phyloP scores from a whole-genome alignment of 37 sponge, comb jelly and placozoan genomes.

The Hexactinellida sp. region DNA sequence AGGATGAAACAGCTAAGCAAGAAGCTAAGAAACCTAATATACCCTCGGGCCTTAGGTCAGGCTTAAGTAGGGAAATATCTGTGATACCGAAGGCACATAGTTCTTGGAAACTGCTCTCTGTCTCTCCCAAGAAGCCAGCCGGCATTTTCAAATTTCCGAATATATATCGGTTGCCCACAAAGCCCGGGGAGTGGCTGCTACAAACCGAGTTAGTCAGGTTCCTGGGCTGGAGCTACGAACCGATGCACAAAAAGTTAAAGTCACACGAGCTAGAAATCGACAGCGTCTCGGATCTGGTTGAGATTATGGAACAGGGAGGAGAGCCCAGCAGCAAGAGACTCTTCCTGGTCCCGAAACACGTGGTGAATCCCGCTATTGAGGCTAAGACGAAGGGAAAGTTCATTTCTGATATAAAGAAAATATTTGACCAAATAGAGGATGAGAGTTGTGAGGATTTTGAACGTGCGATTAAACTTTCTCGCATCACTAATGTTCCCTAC shows the following conservation, averaged over 20 bases:
- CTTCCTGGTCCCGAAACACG: not conserved
- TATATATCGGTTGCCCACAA: not conserved
- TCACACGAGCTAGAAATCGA: not conserved
- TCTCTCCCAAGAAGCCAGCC: not conserved
- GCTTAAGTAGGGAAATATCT: not conserved
- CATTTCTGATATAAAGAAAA: not conserved
- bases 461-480: too few species aligned
- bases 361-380: not conserved
- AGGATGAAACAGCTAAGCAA: not conserved
- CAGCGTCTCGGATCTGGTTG: not conserved
- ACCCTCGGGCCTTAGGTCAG: not conserved
- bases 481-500: too few species aligned
- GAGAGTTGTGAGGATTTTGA: too few species aligned
- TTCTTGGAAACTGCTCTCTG: not conserved
- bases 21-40: not conserved
- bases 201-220: not conserved
- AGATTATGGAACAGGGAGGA: not conserved
- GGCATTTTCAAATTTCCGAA: not conserved
- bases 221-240: not conserved
- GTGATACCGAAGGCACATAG: not conserved
- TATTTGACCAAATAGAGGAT: not conserved
- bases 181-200: not conserved
- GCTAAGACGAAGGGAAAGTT: not conserved
- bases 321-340: not conserved
- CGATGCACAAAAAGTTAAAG: not conserved